phyloP scores from a whole-genome alignment of 2,888 invertebrate species.

The Sicus ferrugineus region DNA sequence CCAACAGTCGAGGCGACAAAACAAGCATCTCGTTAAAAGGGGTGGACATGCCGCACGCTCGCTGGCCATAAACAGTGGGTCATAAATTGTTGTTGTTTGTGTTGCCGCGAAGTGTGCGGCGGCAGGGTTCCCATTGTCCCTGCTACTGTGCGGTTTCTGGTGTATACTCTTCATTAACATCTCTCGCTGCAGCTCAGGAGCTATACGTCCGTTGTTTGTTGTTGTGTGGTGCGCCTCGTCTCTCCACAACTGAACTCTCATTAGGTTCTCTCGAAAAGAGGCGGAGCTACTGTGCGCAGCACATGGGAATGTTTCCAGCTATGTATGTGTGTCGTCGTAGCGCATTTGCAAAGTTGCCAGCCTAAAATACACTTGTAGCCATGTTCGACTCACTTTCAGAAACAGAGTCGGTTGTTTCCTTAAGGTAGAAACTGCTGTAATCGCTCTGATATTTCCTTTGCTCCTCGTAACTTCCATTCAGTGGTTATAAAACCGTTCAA shows the following conservation, averaged over 20 bases:
- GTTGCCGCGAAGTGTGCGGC: constrained; percentile 22
- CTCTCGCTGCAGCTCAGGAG: background rate
- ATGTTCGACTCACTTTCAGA: too few species aligned
- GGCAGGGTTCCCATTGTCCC: constrained; percentile 25
- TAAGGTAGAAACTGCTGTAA: too few species aligned
- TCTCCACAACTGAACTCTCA: constrained; percentile 22
- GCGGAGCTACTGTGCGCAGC: constrained; percentile 51
- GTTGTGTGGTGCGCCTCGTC: constrained; percentile 26
- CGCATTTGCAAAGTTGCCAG: constrained; percentile 31
- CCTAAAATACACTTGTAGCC: too few species aligned
- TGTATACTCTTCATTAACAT: background rate
- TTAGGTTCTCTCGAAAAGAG: constrained; percentile 42
- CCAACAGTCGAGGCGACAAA: background rate
- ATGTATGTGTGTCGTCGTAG: constrained; percentile 32
- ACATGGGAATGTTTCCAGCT: constrained; percentile 38
- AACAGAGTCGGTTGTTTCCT: too few species aligned
- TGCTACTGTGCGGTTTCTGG: constrained; percentile 40
- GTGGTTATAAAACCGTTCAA: too few species aligned
- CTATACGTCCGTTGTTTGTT: constrained; percentile 30
- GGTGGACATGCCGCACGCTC: constrained; percentile 40
- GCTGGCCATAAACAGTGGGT: constrained; percentile 10
- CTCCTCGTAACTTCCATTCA: too few species aligned
- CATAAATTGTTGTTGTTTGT: background rate
- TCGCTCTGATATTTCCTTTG: too few species aligned
- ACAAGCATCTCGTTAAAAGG: constrained; percentile 35